Conservation (phyloP, 2,888 invertebrate species). For the Archips xylosteana region DNA sequence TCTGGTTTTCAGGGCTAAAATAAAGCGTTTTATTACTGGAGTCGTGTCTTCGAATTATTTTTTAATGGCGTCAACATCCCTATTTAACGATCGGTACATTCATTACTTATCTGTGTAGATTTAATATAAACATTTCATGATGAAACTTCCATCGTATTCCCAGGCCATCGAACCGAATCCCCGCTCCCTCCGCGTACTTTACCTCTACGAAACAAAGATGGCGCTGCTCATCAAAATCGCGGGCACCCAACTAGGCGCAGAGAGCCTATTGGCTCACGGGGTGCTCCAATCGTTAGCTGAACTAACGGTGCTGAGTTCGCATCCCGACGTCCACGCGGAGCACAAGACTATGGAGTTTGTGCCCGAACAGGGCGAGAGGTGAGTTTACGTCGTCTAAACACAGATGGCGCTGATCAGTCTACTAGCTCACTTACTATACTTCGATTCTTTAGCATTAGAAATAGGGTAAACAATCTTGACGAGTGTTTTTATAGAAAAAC, state of each 20-base stretch:
- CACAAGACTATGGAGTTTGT: conserved; percentile 59
- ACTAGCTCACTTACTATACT: no score
- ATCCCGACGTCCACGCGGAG: conserved; percentile 87
- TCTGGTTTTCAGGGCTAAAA: no score
- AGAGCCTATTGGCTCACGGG: conserved; percentile 90
- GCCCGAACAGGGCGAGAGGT: conserved; percentile 67
- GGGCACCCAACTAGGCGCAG: conserved; percentile 88
- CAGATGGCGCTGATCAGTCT: no score
- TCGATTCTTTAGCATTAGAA: no score
- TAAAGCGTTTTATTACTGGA: no score
- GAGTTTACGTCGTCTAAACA: background rate
- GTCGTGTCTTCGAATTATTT: no score
- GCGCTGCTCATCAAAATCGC: conserved; percentile 90
- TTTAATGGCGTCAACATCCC: no score
- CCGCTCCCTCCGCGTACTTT: conserved; percentile 90
- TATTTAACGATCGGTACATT: no score
- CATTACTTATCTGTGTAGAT: no score
- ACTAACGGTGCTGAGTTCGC: conserved; percentile 89
- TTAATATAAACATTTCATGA: no score
- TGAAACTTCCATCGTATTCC: background rate
- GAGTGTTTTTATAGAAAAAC: no score
- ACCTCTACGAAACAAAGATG: conserved; percentile 96
- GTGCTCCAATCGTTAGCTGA: conserved; percentile 88
- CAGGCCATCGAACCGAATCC: conserved; percentile 88
- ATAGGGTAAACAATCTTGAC: no score